Percentiles rank a stretch among this genome's conserved stretches.
Evolutionary conservation across 2,888 invertebrate genomes (phyloP).

Genomic region (Poecilobothrus nobilitatus): DNA sequence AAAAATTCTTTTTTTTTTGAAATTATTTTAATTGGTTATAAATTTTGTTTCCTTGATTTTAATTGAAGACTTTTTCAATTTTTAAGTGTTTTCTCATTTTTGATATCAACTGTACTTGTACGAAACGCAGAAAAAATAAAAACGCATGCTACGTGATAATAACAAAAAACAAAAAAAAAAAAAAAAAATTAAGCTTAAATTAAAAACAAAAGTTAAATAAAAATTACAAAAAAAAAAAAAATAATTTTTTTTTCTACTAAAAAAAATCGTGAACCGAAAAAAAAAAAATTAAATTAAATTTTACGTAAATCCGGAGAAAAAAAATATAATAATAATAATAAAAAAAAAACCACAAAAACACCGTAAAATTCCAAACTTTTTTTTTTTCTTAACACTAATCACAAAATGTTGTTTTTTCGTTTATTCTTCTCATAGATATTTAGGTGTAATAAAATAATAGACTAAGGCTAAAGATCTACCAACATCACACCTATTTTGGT

Average conservation of each 20-base stretch:
- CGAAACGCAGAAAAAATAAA: conserved; percentile 12
- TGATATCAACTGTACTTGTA: too few species aligned
- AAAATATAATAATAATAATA: too few species aligned
- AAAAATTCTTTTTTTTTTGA: too few species aligned
- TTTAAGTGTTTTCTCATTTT: too few species aligned
- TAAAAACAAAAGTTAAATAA: not conserved
- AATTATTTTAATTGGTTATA: too few species aligned
- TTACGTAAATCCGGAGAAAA: too few species aligned
- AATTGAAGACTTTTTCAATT: too few species aligned
- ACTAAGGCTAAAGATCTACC: conserved; percentile 4
- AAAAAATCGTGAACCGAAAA: not conserved
- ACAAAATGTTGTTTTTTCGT: conserved; percentile 43
- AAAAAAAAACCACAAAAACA: conserved; percentile 16
- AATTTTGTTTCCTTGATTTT: too few species aligned
- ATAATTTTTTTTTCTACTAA: too few species aligned
- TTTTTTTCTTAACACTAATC: conserved; percentile 33
- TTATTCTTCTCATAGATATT: conserved; percentile 44
- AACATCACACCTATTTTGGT: not conserved
- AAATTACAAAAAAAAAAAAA: too few species aligned
- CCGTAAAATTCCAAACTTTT: conserved; percentile 17
- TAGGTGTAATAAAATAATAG: conserved; percentile 31
- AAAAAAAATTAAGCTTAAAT: not conserved
- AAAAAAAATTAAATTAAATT: too few species aligned
- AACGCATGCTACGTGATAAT: not conserved
- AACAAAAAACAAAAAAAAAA: not conserved